These are phyloP conservation scores for Raja brachyura DNA, from an alignment of 2,113 vertebrate genomes.

Conservation along the genomic window DNA sequence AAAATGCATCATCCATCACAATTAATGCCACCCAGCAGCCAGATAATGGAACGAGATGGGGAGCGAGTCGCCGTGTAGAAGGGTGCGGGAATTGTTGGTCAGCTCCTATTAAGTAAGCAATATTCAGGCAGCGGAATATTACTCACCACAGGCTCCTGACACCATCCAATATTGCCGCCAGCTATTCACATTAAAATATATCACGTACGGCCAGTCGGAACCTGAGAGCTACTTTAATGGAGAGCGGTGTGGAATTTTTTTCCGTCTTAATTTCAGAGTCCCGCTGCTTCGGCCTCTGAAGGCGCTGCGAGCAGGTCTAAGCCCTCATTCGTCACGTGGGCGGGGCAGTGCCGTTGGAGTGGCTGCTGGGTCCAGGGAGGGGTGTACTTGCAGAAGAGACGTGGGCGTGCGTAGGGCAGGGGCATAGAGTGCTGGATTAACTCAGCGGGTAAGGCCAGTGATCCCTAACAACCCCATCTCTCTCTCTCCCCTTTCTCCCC, in stretches of 20 bases:
- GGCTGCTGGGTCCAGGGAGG: neutral
- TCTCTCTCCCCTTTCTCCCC: too few species aligned
- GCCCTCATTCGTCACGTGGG: neutral
- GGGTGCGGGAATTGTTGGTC: neutral
- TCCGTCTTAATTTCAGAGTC: neutral
- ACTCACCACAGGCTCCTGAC: neutral
- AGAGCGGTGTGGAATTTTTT: neutral
- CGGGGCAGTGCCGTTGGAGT: neutral
- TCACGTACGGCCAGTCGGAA: neutral
- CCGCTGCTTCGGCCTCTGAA: neutral
- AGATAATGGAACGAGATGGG: neutral
- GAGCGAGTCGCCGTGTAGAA: too few species aligned
- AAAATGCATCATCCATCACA: conserved; percentile 2
- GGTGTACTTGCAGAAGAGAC: neutral
- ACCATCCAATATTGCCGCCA: neutral
- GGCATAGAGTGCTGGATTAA: too few species aligned
- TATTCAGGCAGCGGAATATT: neutral
- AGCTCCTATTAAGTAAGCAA: neutral
- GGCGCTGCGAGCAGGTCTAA: neutral
- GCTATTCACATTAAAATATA: neutral
- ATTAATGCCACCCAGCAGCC: neutral
- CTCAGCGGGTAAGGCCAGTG: too few species aligned
- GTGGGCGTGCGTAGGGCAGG: too few species aligned
- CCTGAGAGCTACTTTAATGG: neutral
- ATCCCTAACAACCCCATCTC: too few species aligned